Evolutionary conservation across 1,140 invertebrate species (phyloP), one percentile per base, ranked within the genome.

Genomic region (Tigriopus japonicus): DNA sequence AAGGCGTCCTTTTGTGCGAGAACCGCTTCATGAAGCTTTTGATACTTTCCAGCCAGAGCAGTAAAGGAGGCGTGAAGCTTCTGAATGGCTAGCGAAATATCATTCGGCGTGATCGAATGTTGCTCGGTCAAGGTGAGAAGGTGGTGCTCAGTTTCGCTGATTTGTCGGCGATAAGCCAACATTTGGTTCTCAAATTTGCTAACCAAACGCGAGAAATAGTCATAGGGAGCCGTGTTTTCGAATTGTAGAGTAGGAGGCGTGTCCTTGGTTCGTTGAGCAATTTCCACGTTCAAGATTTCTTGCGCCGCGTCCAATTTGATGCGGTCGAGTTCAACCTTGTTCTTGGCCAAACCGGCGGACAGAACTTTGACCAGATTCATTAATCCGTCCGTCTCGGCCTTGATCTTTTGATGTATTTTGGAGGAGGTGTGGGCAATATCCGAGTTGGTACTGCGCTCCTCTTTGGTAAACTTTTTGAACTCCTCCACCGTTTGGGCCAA

Each of bases 231-330:
- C 28, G 68, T 71, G 64, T 75, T 74, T 59, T 75, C 73, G 67
- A 72, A 74, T 66, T 74, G 73, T 6, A 75, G 65, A 7, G 71
- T 69, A 13, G 68, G 63, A n/a, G 72, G 71, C 6, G 69, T 71
- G 28, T 74, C 73, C 62, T 73, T 74, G 6, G 72, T 75, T 62
- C 73, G 66, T 23, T 72, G 68, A 13, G 72, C 70, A 64, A 73
- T 73, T 62, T 75, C 73, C 56, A 70, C 72, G 71, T 74, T 70
- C 60, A 73, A 72, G 49, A 75, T 62, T 62, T 75, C 73, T 72
- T 75, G 62, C 13, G 71, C 70, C 63, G 73, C 69, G 63, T 75
- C 72, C 43, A 63, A 63, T 54, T 75, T 75, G 6, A 75, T 65
- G 65, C 72, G 73, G 15, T 73, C 71, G 56, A 75, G 68, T 42